Conservation (phyloP, 2,797 vertebrate genomes). For the Intellagama lesueurii region DNA sequence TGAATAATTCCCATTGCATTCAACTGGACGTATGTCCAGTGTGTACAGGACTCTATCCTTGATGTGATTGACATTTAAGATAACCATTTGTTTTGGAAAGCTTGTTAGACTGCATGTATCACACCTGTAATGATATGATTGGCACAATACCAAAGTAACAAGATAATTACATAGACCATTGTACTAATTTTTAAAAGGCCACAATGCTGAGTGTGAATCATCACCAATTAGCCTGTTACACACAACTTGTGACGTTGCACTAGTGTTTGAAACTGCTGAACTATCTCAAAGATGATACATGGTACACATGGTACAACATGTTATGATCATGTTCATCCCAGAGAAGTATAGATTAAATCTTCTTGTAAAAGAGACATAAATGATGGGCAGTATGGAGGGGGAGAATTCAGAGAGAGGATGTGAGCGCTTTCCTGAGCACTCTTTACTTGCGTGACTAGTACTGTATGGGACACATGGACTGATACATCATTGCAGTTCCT, state of each 20-base stretch:
- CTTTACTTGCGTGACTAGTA: neutral
- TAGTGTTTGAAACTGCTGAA: neutral
- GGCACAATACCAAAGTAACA: neutral
- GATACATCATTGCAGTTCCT: neutral
- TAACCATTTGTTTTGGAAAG: conserved; percentile 56
- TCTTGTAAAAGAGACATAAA: too few species aligned
- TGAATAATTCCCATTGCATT: neutral
- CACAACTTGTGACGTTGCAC: neutral
- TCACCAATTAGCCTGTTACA: neutral
- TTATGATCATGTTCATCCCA: neutral
- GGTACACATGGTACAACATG: neutral
- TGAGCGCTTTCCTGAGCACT: neutral
- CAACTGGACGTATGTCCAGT: neutral
- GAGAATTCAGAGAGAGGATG: neutral
- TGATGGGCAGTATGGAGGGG: neutral
- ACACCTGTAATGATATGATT: neutral
- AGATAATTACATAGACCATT: neutral
- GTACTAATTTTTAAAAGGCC: neutral
- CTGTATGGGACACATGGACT: neutral
- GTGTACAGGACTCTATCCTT: neutral
- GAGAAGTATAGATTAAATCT: neutral
- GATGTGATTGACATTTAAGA: conserved; percentile 51
- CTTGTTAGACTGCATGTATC: conserved; percentile 7
- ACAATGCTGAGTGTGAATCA: too few species aligned
- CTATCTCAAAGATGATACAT: neutral